These are phyloP conservation scores for Phalacrocorax carbo DNA, from an alignment of 2,113 vertebrate species.

Conservation along the genomic window DNA sequence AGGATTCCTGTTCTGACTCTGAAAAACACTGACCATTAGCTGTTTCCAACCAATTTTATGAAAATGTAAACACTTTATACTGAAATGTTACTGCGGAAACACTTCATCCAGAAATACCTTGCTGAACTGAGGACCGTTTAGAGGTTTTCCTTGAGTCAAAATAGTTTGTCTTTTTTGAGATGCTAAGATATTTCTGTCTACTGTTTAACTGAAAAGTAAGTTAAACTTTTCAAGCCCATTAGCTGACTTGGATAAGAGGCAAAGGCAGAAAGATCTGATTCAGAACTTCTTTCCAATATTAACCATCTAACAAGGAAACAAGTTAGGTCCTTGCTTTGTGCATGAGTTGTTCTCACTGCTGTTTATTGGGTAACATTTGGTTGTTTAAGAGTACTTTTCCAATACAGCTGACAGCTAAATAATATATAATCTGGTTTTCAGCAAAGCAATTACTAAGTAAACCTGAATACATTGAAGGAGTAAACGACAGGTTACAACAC, in stretches of 20 bases:
- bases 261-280: neutral
- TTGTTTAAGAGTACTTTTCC: constrained; percentile 26
- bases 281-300: neutral
- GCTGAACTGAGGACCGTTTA: neutral
- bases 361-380: constrained; percentile 30
- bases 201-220: neutral
- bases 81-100: neutral
- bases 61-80: neutral
- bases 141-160: neutral
- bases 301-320: neutral
- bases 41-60: neutral
- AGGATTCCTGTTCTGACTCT: neutral
- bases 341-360: neutral
- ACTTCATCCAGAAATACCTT: neutral
- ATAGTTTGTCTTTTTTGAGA: neutral
- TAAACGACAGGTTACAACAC: constrained; percentile 63
- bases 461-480: constrained; percentile 28
- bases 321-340: neutral
- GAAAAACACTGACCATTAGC: neutral
- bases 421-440: constrained; percentile 76
- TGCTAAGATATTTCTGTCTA: neutral
- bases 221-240: neutral
- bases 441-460: constrained; percentile 69
- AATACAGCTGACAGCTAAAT: constrained; percentile 69
- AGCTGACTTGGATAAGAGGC: neutral